A percentile compares a stretch with the other conserved stretches of the same genome.
Conservation (phyloP, 2,888 invertebrate species). For the Sialis fuliginosa region DNA sequence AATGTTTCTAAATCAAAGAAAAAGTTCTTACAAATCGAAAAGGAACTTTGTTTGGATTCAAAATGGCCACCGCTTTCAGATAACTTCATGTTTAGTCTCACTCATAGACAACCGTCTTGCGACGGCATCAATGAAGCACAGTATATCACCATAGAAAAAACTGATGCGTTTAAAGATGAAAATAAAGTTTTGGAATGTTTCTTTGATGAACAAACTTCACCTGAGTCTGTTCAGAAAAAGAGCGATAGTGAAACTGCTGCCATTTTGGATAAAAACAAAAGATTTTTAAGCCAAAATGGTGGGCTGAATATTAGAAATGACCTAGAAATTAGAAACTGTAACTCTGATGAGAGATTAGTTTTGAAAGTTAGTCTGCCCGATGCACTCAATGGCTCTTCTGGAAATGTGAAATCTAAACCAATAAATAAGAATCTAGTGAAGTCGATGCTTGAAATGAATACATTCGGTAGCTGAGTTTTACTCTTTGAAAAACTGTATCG, state of each 20-base stretch:
- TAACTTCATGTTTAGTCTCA: not conserved
- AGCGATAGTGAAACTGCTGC: not conserved
- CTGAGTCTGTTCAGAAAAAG: not conserved
- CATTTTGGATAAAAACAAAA: not conserved
- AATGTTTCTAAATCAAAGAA: constrained; percentile 32
- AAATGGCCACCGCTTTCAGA: constrained; percentile 37
- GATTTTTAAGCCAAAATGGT: too few species aligned
- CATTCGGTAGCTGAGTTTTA: constrained; percentile 4
- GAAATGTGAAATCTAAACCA: too few species aligned
- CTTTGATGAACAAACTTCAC: constrained; percentile 17
- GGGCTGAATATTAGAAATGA: not conserved
- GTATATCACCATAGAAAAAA: constrained; percentile 21
- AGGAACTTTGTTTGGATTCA: constrained; percentile 28
- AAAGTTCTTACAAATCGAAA: constrained; percentile 36
- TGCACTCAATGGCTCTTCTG: too few species aligned
- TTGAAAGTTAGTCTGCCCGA: too few species aligned
- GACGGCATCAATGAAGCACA: constrained; percentile 33
- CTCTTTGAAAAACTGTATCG: not conserved
- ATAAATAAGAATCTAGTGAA: not conserved
- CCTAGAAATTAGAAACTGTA: too few species aligned
- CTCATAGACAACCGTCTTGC: constrained; percentile 23
- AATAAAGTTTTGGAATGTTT: constrained; percentile 30
- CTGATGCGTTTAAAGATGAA: constrained; percentile 14
- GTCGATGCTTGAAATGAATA: constrained; percentile 4
- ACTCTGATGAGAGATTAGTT: too few species aligned